A percentile compares a stretch with the other conserved stretches of the same genome.
Evolutionary conservation across 2,888 invertebrate genomes (phyloP).

Genomic region (Lepidocyrtoides sp.): DNA sequence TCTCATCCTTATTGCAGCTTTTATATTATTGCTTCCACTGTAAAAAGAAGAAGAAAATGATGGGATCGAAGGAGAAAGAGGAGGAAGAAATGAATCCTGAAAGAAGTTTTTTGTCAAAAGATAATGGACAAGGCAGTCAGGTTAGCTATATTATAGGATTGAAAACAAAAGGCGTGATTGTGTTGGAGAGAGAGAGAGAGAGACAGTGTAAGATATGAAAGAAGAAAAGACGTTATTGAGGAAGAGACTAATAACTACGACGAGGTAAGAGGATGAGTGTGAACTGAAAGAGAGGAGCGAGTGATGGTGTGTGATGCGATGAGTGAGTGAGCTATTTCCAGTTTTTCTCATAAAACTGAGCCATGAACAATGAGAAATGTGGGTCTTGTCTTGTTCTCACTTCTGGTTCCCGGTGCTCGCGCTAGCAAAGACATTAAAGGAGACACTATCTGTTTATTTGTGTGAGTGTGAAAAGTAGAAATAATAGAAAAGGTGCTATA

Average conservation of each 20-base stretch:
- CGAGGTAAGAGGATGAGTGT: conserved; percentile 50
- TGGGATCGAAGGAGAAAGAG: not conserved
- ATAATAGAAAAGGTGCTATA: conserved; percentile 66
- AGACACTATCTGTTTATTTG: conserved; percentile 37
- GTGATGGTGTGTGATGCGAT: conserved; percentile 54
- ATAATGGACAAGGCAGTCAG: conserved; percentile 45
- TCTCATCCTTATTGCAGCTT: not conserved
- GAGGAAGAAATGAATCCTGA: conserved; percentile 47
- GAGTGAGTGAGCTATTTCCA: conserved; percentile 79
- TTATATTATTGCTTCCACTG: conserved; percentile 50
- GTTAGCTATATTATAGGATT: conserved; percentile 54
- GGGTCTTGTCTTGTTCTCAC: conserved; percentile 60
- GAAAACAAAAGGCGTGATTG: conserved; percentile 63
- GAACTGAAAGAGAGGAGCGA: conserved; percentile 12
- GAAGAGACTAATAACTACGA: conserved; percentile 52
- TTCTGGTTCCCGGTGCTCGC: conserved; percentile 42
- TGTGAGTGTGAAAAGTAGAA: conserved; percentile 4
- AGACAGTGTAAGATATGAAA: not conserved
- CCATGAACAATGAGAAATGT: conserved; percentile 70
- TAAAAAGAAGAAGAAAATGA: conserved; percentile 16
- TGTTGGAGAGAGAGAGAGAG: not conserved
- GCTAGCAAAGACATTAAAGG: conserved; percentile 69
- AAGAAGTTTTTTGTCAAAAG: conserved; percentile 45
- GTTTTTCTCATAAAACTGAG: conserved; percentile 70
- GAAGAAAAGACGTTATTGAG: conserved; percentile 44